Percentiles rank a stretch among this genome's conserved stretches.
These are phyloP conservation scores for Cheilosia impressa DNA, from an alignment of 2,888 invertebrate species.

Conservation along the genomic window DNA sequence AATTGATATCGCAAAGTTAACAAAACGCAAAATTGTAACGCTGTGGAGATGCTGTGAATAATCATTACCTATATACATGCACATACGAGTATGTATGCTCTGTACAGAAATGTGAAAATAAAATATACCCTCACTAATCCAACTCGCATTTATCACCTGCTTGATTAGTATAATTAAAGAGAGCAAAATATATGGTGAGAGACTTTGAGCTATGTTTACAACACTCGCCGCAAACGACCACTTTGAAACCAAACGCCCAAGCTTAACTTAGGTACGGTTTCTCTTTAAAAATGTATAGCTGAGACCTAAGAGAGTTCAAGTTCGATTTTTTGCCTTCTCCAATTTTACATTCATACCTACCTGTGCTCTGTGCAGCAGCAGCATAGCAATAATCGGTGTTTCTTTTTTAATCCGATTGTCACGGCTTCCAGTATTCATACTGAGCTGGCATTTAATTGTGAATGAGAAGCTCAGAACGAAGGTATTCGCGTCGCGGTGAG, in stretches of 20 bases:
- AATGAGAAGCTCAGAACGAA: conserved; percentile 74
- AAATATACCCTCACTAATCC: conserved; percentile 31
- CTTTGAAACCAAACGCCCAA: not conserved
- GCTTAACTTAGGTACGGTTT: not conserved
- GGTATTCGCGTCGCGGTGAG: conserved; percentile 65
- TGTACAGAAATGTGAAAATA: conserved; percentile 36
- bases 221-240: conserved; percentile 2
- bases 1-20: conserved; percentile 26
- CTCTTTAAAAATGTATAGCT: not conserved
- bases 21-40: not conserved
- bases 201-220: conserved; percentile 45
- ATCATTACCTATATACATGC: not conserved
- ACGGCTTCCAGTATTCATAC: conserved; percentile 70
- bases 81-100: not conserved
- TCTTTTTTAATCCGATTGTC: conserved; percentile 73
- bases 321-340: conserved; percentile 49
- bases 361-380: conserved; percentile 54
- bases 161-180: conserved; percentile 63
- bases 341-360: conserved; percentile 70
- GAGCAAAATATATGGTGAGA: conserved; percentile 40
- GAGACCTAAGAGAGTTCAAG: conserved; percentile 58
- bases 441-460: conserved; percentile 75
- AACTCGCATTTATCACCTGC: conserved; percentile 64
- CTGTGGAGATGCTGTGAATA: conserved; percentile 38
- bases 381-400: conserved; percentile 67